Percentiles rank a stretch among this genome's conserved stretches.
These are phyloP conservation scores for Cnemophilus loriae DNA, from an alignment of 2,113 vertebrate species.

Conservation along the genomic window DNA sequence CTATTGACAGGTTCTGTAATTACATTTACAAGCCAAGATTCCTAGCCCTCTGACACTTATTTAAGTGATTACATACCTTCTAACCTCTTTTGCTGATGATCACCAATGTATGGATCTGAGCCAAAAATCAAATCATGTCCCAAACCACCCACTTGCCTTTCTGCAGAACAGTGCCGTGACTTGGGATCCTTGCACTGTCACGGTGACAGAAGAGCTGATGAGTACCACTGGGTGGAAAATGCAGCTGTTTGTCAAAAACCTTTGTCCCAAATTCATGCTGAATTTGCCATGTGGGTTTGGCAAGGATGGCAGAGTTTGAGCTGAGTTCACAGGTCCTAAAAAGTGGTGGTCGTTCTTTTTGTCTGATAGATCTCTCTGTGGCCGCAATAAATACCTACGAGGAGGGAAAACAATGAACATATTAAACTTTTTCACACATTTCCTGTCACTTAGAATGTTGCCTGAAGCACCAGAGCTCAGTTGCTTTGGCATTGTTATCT, in stretches of 20 bases:
- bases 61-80: not conserved
- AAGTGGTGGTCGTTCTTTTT: not conserved
- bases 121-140: not conserved
- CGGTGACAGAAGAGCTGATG: not conserved
- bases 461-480: not conserved
- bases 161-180: not conserved
- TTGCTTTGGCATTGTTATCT: not conserved
- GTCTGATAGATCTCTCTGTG: not conserved
- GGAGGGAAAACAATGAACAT: not conserved
- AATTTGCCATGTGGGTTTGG: not conserved
- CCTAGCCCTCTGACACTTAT: conserved; percentile 40
- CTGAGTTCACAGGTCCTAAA: not conserved
- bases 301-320: not conserved
- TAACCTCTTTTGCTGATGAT: conserved; percentile 32
- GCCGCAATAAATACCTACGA: not conserved
- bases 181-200: not conserved
- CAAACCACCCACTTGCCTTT: not conserved
- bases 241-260: not conserved
- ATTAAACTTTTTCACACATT: not conserved
- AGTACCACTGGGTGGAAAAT: not conserved
- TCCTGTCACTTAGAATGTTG: not conserved
- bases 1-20: conserved; percentile 71
- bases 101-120: not conserved
- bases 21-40: conserved; percentile 70
- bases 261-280: not conserved